phyloP scores from a whole-genome alignment of 2,113 vertebrate genomes.

The Silurus glanis region DNA sequence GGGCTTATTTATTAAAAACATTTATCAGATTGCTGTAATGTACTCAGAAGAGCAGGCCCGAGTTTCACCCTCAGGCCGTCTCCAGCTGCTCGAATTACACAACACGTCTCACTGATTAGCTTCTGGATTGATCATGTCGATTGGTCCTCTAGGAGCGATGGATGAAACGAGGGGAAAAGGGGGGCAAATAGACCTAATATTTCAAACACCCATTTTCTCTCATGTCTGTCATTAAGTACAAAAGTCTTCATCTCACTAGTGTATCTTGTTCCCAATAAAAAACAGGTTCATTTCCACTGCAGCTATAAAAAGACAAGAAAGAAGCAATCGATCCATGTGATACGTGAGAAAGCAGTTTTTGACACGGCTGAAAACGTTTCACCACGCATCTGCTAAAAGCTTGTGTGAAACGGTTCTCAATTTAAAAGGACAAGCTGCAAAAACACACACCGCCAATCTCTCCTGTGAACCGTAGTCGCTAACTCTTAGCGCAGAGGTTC shows the following conservation, averaged over 20 bases:
- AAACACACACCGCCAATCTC: neutral
- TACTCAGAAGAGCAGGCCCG: constrained; percentile 19
- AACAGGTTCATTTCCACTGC: neutral
- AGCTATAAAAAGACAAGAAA: constrained; percentile 11
- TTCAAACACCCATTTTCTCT: constrained; percentile 1
- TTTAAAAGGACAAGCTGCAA: neutral
- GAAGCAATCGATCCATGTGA: constrained; percentile 17
- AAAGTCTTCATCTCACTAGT: neutral
- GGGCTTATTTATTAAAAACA: constrained; percentile 31
- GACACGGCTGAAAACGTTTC: neutral
- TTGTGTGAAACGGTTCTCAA: neutral
- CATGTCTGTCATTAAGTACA: constrained; percentile 7
- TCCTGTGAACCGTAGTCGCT: no score
- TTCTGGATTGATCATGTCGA: constrained; percentile 41
- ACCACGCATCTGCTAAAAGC: constrained; percentile 17
- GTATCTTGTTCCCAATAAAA: neutral
- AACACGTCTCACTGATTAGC: constrained; percentile 37
- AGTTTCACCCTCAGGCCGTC: constrained; percentile 4
- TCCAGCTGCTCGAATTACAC: constrained; percentile 33
- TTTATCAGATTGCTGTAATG: constrained; percentile 23
- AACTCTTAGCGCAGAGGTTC: neutral
- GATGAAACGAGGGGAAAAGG: constrained; percentile 11
- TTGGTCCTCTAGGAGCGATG: constrained; percentile 18
- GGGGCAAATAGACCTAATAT: constrained; percentile 22
- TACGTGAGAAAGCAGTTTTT: constrained; percentile 2